Evolutionary conservation across 2,797 vertebrate genomes (phyloP).

Genomic region (Sebastes oblongus): DNA sequence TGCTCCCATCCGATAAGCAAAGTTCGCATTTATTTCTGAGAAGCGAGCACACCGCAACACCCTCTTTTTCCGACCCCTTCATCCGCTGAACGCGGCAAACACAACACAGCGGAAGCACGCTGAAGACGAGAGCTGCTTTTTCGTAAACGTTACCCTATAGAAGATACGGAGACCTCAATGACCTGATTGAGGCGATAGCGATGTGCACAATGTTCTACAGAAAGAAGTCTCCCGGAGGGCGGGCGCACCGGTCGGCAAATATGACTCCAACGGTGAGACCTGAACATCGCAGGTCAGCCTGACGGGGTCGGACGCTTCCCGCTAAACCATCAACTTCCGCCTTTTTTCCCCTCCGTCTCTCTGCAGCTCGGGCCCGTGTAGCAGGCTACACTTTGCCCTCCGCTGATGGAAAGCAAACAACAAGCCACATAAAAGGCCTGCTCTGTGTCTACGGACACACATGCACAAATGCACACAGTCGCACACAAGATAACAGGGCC

Average conservation of each 20-base stretch:
- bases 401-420: constrained; percentile 69
- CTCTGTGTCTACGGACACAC: constrained; percentile 45
- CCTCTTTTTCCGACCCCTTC: constrained; percentile 66
- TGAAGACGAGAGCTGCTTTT: constrained; percentile 24
- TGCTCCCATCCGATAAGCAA: constrained; percentile 68
- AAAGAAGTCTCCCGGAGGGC: constrained; percentile 16
- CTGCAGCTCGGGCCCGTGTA: constrained; percentile 19
- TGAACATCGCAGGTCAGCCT: not conserved
- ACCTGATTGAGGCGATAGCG: constrained; percentile 56
- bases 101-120: constrained; percentile 51
- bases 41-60: constrained; percentile 71
- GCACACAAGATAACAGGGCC: constrained; percentile 69
- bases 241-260: not conserved
- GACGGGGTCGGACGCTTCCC: not conserved
- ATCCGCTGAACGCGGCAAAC: constrained; percentile 67
- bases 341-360: not conserved
- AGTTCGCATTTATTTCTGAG: constrained; percentile 80
- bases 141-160: constrained; percentile 42
- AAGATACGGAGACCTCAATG: constrained; percentile 61
- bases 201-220: constrained; percentile 28
- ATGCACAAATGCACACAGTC: constrained; percentile 27
- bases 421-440: constrained; percentile 60
- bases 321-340: not conserved
- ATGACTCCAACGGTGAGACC: not conserved
- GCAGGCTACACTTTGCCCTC: constrained; percentile 55